Evolutionary conservation across 1,140 invertebrate species (phyloP), one percentile per base, ranked within the genome.

Genomic region (Thaumatotibia leucotreta): DNA sequence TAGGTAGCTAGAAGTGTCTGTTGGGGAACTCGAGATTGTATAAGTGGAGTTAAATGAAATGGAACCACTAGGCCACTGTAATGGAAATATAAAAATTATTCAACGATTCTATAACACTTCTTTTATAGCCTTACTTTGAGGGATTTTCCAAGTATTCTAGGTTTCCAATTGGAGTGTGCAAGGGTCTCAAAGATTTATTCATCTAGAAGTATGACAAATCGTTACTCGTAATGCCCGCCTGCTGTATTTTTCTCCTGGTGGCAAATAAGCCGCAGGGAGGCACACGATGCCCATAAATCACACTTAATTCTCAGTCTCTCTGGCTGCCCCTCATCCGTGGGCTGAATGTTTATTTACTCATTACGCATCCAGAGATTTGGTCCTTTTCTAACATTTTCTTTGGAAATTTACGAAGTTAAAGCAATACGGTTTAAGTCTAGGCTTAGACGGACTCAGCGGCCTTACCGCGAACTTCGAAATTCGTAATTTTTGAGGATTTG

Each of bases 211-310:
- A 4, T 54, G 11, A 17, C 4, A 11, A 11, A 14, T 11, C 10
- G 52, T 14, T 27, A 17, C n/a, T 24, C 52, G 17, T 45, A 45
- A 54, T 27, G 50, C 23, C 50, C 24, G 52, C 23, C 52, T 58
- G 24, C 52, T 58, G 52, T 58, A 58, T 2, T 58, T 27, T 58
- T 58, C 52, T 17, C 52, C 14, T 4, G 11, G 10, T 23, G 24
- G 52, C 61, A 62, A 62, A 62, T 35, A 63, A 69, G 70, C 67
- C 66, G 14, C 31, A 33, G 33, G 67, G 64, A 66, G 73, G 74
- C 74, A 74, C 79, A 75, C 80, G 73, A 80, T 79, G 75, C 73
- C 74, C 74, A 73, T 85, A 82, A 79, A 85, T 85, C 81, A 82
- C 77, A 80, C 74, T 75, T 83, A 83, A 83, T 82, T 83, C 83